A percentile compares a stretch with the other conserved stretches of the same genome.
Evolutionary conservation across 2,113 vertebrate genomes (phyloP).

Genomic region (Gasterosteus aculeatus): DNA sequence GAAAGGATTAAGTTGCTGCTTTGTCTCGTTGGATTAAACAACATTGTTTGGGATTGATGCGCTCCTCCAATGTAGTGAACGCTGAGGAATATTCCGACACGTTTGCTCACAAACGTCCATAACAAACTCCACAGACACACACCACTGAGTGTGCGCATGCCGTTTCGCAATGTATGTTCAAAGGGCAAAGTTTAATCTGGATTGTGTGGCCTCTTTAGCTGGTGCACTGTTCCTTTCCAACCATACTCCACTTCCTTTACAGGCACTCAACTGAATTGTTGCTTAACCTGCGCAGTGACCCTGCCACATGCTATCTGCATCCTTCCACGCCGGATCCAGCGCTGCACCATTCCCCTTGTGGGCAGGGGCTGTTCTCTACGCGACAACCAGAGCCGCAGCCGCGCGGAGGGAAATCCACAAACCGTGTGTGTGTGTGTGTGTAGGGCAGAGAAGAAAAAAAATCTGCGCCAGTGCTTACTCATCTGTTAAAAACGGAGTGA

Average conservation of each 20-base stretch:
- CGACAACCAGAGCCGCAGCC: constrained; percentile 73
- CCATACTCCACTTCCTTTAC: constrained; percentile 69
- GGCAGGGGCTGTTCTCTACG: constrained; percentile 60
- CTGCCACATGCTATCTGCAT: constrained; percentile 80
- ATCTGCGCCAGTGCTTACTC: constrained; percentile 86
- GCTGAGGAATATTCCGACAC: background rate
- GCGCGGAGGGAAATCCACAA: constrained; percentile 74
- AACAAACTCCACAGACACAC: background rate
- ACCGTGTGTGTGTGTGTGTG: constrained; percentile 53
- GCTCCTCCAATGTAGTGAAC: background rate
- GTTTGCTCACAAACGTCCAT: background rate
- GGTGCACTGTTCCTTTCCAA: constrained; percentile 61
- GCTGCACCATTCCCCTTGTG: constrained; percentile 67
- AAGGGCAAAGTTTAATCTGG: constrained; percentile 62
- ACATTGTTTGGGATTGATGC: constrained; percentile 12
- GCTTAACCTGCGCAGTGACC: constrained; percentile 83
- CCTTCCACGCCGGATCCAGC: constrained; percentile 60
- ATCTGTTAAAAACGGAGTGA: constrained; percentile 86
- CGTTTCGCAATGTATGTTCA: constrained; percentile 28
- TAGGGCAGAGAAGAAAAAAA: constrained; percentile 43
- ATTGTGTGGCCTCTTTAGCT: constrained; percentile 56
- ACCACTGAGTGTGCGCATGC: background rate
- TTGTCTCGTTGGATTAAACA: constrained; percentile 48
- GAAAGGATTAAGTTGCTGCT: constrained; percentile 54
- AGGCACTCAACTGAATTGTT: constrained; percentile 80